Percentiles rank a stretch among this genome's conserved stretches.
Evolutionary conservation across 2,797 vertebrate genomes (phyloP).

Genomic region (Brachyalestes nurse): DNA sequence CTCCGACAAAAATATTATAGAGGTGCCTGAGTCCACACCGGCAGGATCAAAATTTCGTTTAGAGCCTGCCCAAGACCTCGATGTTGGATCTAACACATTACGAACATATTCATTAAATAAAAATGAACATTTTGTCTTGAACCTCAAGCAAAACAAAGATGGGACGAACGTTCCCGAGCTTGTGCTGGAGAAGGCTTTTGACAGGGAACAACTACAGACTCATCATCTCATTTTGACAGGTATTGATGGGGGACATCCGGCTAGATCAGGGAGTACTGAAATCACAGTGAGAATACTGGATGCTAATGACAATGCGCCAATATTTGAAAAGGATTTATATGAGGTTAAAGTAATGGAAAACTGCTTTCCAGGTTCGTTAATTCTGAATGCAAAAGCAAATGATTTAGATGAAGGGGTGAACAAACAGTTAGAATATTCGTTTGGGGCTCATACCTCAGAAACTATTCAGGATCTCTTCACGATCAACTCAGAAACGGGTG

Average conservation of each 20-base stretch:
- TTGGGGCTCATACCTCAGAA: constrained; percentile 54
- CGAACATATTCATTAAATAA: constrained; percentile 52
- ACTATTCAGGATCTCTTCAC: constrained; percentile 46
- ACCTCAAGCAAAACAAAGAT: constrained; percentile 62
- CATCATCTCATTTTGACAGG: constrained; percentile 73
- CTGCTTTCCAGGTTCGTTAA: constrained; percentile 2
- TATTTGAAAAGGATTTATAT: constrained; percentile 66
- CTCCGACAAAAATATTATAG: background rate
- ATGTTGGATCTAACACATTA: constrained; percentile 60
- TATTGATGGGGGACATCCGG: constrained; percentile 74
- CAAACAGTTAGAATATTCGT: constrained; percentile 62
- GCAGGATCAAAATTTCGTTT: constrained; percentile 59
- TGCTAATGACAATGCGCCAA: constrained; percentile 71
- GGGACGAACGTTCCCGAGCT: constrained; percentile 65
- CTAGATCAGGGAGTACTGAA: constrained; percentile 64
- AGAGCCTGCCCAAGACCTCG: constrained; percentile 57
- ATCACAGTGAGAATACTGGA: constrained; percentile 68
- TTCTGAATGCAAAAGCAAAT: constrained; percentile 63
- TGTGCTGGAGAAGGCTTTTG: constrained; percentile 69
- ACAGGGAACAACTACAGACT: constrained; percentile 69
- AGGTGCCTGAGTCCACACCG: constrained; percentile 56
- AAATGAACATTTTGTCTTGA: constrained; percentile 62
- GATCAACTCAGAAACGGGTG: constrained; percentile 58
- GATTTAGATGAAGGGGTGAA: constrained; percentile 73
- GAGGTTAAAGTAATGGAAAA: constrained; percentile 66